A percentile compares a stretch with the other conserved stretches of the same genome.
Conservation (phyloP, 2,888 invertebrate species). For the Philhelius pedissequus region DNA sequence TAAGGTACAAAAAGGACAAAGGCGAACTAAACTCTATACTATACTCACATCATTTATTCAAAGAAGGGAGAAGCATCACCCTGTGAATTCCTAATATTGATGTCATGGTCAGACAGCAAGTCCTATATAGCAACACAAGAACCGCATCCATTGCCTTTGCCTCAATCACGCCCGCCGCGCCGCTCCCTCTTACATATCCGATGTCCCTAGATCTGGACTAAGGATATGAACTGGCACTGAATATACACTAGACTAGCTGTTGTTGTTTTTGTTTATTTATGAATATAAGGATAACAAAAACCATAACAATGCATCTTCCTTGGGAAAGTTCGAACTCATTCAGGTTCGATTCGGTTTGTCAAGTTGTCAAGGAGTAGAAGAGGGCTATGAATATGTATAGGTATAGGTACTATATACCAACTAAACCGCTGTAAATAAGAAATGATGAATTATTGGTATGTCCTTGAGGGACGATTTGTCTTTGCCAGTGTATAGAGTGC, state of each 20-base stretch:
- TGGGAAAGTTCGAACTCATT: slow-evolving; percentile 62
- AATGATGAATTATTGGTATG: slow-evolving; percentile 61
- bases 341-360: slow-evolving; percentile 67
- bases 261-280: slow-evolving; percentile 18
- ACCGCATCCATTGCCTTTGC: not conserved
- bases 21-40: not conserved
- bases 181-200: not conserved
- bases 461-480: slow-evolving; percentile 53
- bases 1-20: slow-evolving; percentile 35
- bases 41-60: slow-evolving; percentile 42
- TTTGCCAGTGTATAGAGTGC: not conserved
- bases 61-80: slow-evolving; percentile 8
- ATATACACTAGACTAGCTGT: not conserved
- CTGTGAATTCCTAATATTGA: slow-evolving; percentile 51
- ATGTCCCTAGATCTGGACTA: not conserved
- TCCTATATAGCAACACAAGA: slow-evolving; percentile 8
- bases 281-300: slow-evolving; percentile 47
- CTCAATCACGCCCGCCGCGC: not conserved
- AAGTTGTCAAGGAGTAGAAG: slow-evolving; percentile 49
- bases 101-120: slow-evolving; percentile 65
- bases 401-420: not conserved
- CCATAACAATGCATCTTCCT: slow-evolving; percentile 46
- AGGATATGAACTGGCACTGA: not conserved
- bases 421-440: slow-evolving; percentile 45
- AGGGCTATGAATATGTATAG: not conserved